Evolutionary conservation across 2,888 invertebrate genomes (phyloP), one percentile per base, ranked within the genome.

Genomic region (Lissonota sp.): DNA sequence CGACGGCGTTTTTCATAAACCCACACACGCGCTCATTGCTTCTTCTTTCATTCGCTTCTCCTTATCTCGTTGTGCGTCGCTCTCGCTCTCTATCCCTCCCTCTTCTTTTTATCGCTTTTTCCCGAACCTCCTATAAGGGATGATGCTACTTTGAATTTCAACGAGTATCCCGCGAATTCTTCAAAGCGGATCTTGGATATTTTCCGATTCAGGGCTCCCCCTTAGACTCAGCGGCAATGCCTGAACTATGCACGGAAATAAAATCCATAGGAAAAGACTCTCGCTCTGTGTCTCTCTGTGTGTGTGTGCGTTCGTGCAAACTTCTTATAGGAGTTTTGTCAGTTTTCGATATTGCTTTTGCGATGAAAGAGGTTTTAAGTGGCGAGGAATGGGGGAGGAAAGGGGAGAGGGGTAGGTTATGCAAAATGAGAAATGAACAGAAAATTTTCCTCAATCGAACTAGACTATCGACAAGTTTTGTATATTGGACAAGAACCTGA

Each of bases 131-230:
- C 26, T 26, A 26, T 26, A 26, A 26, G 26, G 26, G 26, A 26
- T 26, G 26, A 26, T 42, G 66, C 70, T 79, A 70, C 80, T 77
- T 77, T 81, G 77, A 77, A 81, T 81, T 81, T 73, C 77, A 80
- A 80, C 73, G 77, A 73, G 77, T 55, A 80, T 73, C 77, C 70
- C 77, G 64, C 77, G 53, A 81, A 81, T 81, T 74, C 80, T 77
- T 81, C 77, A 81, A 81, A 81, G 80, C 69, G 70, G 73, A 81
- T 77, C 60, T 70, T 51, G 57, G 72, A 80, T 80, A 73, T 81
- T 81, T 74, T 73, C 64, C 80, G 57, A 77, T 77, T 44, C 69
- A 70, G 14, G 58, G 49, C 10, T 8, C 62, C 51, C 37, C 53
- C 58, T 46, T 44, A 4, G 14, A 53, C 49, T 64, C 58, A 14